These are phyloP conservation scores for Montipora capitata DNA, from an alignment of 92 coral and sea anemone genomes.

Conservation along the genomic window DNA sequence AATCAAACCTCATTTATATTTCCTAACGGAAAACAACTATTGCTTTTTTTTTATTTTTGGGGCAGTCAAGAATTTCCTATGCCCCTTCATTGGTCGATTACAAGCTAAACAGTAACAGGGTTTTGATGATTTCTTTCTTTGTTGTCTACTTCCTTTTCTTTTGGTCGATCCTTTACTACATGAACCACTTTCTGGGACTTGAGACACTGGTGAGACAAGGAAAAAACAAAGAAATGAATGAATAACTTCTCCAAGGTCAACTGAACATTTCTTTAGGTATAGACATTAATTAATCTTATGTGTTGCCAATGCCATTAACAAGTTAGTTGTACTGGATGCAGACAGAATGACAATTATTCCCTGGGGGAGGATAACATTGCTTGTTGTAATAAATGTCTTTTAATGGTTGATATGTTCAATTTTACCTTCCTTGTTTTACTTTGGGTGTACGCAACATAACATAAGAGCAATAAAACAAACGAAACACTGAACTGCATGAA, in stretches of 20 bases:
- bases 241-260: not conserved
- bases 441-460: no score
- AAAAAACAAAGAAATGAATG: not conserved
- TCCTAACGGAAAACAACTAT: not conserved
- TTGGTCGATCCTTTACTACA: not conserved
- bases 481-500: no score
- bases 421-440: no score
- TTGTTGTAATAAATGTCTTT: no score
- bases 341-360: not conserved
- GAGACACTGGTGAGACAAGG: constrained; percentile 17
- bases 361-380: no score
- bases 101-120: constrained; percentile 19
- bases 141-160: constrained; percentile 2
- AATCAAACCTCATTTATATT: constrained; percentile 1
- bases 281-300: not conserved
- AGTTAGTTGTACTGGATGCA: not conserved
- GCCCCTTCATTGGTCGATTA: constrained; percentile 49
- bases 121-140: not conserved
- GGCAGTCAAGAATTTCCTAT: constrained; percentile 27
- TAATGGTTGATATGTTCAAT: no score
- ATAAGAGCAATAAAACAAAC: no score
- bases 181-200: constrained; percentile 15
- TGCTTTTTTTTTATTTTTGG: constrained; percentile 12
- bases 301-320: not conserved
- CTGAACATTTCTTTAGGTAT: not conserved